phyloP scores from a whole-genome alignment of 2,888 invertebrate genomes.

The Brenthis ino region DNA sequence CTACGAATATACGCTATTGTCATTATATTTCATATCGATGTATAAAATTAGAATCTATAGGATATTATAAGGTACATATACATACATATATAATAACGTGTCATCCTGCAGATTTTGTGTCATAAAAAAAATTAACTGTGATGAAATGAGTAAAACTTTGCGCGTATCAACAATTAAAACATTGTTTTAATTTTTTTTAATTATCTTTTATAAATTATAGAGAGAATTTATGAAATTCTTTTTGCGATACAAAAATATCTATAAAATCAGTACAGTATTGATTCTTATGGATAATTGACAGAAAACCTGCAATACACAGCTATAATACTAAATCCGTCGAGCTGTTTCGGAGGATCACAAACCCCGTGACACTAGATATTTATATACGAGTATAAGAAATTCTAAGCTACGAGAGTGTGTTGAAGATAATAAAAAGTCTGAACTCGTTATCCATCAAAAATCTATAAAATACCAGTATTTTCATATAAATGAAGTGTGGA shows the following conservation, averaged over 20 bases:
- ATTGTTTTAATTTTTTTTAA: neutral
- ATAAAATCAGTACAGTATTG: neutral
- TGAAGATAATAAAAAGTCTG: no score
- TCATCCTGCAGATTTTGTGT: neutral
- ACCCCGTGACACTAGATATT: no score
- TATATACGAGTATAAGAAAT: no score
- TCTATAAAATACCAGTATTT: no score
- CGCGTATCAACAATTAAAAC: no score
- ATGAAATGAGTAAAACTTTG: no score
- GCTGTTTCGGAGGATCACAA: no score
- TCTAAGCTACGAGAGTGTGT: no score
- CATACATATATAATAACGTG: conserved; percentile 10
- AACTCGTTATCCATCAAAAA: no score
- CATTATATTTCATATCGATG: conserved; percentile 37
- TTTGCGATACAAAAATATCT: neutral
- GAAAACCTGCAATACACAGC: conserved; percentile 12
- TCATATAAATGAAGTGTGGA: no score
- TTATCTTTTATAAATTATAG: no score
- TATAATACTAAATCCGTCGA: conserved; percentile 28
- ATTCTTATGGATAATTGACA: neutral
- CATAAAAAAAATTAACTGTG: neutral
- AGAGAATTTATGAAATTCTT: neutral
- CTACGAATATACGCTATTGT: conserved; percentile 32
- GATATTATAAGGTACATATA: conserved; percentile 38
- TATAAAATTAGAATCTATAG: conserved; percentile 45